A percentile compares a stretch with the other conserved stretches of the same genome.
These are phyloP conservation scores for Salmo trutta DNA, from an alignment of 2,797 vertebrate genomes.

Conservation along the genomic window DNA sequence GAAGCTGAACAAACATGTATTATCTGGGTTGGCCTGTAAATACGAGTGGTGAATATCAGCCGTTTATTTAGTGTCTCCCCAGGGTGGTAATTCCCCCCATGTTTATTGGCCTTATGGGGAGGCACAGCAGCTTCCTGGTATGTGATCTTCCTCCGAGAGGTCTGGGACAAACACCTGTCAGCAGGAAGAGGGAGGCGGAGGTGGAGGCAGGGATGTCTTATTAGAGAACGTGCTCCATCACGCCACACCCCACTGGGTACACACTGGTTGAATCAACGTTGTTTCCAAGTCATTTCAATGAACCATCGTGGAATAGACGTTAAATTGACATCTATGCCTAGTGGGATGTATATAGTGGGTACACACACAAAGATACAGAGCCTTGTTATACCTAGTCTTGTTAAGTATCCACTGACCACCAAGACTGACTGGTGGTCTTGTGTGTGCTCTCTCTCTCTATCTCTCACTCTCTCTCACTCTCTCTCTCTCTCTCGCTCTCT, in stretches of 20 bases:
- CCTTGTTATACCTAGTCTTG: neutral
- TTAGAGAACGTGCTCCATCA: slow-evolving; percentile 18
- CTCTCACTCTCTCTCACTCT: neutral
- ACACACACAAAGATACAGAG: neutral
- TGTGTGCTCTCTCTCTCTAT: neutral
- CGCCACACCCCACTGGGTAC: too few relatives aligned
- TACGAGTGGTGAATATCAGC: slow-evolving; percentile 30
- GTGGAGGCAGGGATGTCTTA: neutral
- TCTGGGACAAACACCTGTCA: slow-evolving; percentile 60
- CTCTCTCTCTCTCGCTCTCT: neutral
- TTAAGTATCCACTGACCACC: neutral
- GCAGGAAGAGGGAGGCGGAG: slow-evolving; percentile 34
- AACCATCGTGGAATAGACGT: too few relatives aligned
- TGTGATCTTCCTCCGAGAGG: slow-evolving; percentile 55
- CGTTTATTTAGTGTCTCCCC: slow-evolving; percentile 19
- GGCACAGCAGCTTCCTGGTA: slow-evolving; percentile 51
- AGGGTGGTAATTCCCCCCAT: slow-evolving; percentile 41
- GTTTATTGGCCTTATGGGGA: slow-evolving; percentile 36
- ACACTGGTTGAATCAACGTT: too few relatives aligned
- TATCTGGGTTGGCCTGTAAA: slow-evolving; percentile 28
- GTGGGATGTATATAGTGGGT: too few relatives aligned
- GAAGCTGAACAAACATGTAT: slow-evolving; percentile 34
- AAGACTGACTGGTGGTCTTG: neutral
- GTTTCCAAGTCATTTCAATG: too few relatives aligned
- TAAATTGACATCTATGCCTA: too few relatives aligned